Evolutionary conservation across 1,140 invertebrate species (phyloP), one percentile per base, ranked within the genome.

Genomic region (Sitophilus oryzae): DNA sequence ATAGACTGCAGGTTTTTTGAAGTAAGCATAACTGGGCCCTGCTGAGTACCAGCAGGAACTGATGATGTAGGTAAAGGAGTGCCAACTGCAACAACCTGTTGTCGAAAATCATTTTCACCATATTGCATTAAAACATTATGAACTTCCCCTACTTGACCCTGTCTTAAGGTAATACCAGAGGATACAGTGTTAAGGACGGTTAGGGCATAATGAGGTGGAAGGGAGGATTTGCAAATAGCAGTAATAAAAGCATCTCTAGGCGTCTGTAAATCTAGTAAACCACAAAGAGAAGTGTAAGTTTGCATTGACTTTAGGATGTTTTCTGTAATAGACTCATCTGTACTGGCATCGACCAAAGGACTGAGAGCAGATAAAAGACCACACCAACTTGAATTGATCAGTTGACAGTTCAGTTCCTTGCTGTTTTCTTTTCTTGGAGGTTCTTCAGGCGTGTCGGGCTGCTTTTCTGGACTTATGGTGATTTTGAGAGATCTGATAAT

Each of bases 1-100:
- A 98, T 96, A 35, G 93, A 96, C 64, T 97, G 91, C 16, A 99
- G 79, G 79, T 99, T 98, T 67, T 98, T 96, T 0, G 93, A 89
- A 3, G 95, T 98, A 64, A 99, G 78, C 91, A 98, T 95, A 23
- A 98, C 95, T n/a, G 91, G 90, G n/a, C 89, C 89, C 73, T 92
- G 89, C 68, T 91, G 88, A 16, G 87, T 83, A 34, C 82, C 84
- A 42, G 82, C 80, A 47, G 80, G 91, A 66, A 82, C 71, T 10
- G 89, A 85, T 40, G 89, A 82, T 34, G 90, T 91, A 1, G 91
- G 88, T 54, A 96, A 71, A 18, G 93, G 88, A 3, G 93, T 96
- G 10, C 93, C 93, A 49, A 93, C 89, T 56, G 91, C 93, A 30
- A 97, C 93, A 40, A 97, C 91, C 75, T 96, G 93, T 64, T 91